Evolutionary conservation across 2,797 vertebrate species (phyloP), one percentile per base, ranked within the genome.

Genomic region (Enteromius viviparus): DNA sequence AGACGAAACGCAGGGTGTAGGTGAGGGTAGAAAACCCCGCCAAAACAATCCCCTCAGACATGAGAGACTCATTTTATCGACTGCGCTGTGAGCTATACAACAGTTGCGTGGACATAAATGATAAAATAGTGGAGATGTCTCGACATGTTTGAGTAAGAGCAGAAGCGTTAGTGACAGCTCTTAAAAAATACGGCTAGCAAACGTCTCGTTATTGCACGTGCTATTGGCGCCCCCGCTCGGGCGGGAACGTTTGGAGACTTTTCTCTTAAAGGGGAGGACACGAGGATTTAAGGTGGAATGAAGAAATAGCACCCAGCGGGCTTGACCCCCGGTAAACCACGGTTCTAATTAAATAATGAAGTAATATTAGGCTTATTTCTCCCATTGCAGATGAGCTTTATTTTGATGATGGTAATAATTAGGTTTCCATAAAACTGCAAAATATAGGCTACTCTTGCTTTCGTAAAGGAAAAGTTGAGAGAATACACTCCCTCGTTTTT

Each of bases 231-330:
- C 87, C 82, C 75, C 87, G 42, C 37, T 47, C 51, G 84, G 53
- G 14, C 40, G 45, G 14, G 0, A 7, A 55, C 1, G 23, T 17
- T 12, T 68, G 6, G 1, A 32, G 51, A 78, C 21, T 32, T 51
- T 76, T 66, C 84, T 87, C 60, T 86, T 84, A 84, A 86, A 83
- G 78, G 85, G 84, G 88, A 81, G 84, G 88, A 69, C 76, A 45
- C 19, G 5, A 23, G 15, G 1, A 58, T 86, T 89, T 89, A 88
- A 89, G 88, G 87, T 88, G 88, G 88, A 89, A 84, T 76, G 80
- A 72, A 76, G 12, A 66, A 55, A 45, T 78, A 10, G 40, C 23
- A 6, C 4, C 42, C 40, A 82, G n/a, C 21, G 71, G 55, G 32
- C 37, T 55, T 23, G 72, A 40, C 81, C 40, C 29, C 45, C 2